Base-by-base conservation (phyloP, 2,888 invertebrate genomes). In the Apamea epomidion region DNA sequence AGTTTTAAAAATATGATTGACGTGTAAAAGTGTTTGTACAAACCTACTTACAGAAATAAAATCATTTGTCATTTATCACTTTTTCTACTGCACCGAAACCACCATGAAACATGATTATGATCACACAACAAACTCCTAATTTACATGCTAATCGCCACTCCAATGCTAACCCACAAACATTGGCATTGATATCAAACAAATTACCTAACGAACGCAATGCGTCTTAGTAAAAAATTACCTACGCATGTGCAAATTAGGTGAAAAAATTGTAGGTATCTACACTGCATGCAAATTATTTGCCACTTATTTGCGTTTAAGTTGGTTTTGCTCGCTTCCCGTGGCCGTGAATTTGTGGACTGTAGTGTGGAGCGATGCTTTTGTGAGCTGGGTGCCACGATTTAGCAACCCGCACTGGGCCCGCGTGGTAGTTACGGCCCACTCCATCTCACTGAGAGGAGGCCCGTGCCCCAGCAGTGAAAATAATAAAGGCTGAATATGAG, bases 211-310 rank as follows among this genome's bases (percentile, higher is more conserved):
- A 62, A 84, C 76, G 85, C 88, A 87, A 76, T 78, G 78, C 85
- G 78, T 87, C 21, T 68, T 4, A 70, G 8, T 42, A 68, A 76
- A 79, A 75, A 72, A 67, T 58, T 37, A 8, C 14, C 0, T 71
- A 87, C 87, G 77, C 85, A 85, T 80, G 75, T 62, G 82, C 29
- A 74, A 87, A 85, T 84, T 67, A 64, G 60, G 48, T 65, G 14
- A 12, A 85, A 84, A 80, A 87, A 86, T n/a, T n/a, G n/a, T n/a
- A 74, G 37, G 54, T 32, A 65, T 84, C 42, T 70, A 84, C 48
- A 74, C 84, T 58, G 37, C 62, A 87, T 87, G 88, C 82, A 87
- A 86, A 86, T 87, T 64, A 74, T 81, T 78, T 1, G 42, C 69
- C 14, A 54, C 4, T 75, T 74, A 74, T 71, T 54, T 37, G 67